These are phyloP conservation scores for Acropora yongei DNA, from an alignment of 64 coral and sea anemone species.

Conservation along the genomic window DNA sequence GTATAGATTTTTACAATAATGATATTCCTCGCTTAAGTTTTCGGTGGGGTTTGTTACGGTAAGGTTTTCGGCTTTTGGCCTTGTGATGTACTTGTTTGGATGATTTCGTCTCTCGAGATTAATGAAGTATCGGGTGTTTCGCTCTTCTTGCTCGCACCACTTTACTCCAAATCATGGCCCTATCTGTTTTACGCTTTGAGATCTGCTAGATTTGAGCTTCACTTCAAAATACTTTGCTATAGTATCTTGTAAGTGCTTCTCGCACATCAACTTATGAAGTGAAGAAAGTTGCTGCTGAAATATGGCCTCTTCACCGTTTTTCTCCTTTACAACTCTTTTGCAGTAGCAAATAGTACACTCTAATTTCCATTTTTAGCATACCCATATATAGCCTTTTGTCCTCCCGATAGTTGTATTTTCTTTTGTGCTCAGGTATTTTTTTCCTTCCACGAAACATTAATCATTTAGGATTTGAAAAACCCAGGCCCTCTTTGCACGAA, in stretches of 20 bases:
- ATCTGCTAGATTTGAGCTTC: background rate
- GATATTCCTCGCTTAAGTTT: background rate
- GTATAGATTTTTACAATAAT: slow-evolving; percentile 27
- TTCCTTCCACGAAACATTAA: too few relatives aligned
- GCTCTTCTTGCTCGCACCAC: slow-evolving; percentile 12
- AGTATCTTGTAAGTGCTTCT: too few relatives aligned
- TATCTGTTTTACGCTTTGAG: slow-evolving; percentile 8
- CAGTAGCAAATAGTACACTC: too few relatives aligned
- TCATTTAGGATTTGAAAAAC: too few relatives aligned
- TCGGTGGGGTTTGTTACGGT: background rate
- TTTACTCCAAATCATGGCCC: slow-evolving; percentile 8
- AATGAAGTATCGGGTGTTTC: slow-evolving; percentile 15
- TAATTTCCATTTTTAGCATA: too few relatives aligned
- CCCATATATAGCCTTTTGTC: too few relatives aligned
- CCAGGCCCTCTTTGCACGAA: too few relatives aligned
- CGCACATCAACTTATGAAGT: background rate
- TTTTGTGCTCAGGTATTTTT: too few relatives aligned
- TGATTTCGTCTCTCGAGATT: slow-evolving; percentile 44
- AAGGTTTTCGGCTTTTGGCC: background rate
- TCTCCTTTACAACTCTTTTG: too few relatives aligned
- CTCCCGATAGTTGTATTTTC: too few relatives aligned
- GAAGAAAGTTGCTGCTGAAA: too few relatives aligned
- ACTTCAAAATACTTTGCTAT: slow-evolving; percentile 6
- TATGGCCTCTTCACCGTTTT: too few relatives aligned
- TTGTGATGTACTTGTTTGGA: slow-evolving; percentile 3